Evolutionary conservation across 1,140 invertebrate species (phyloP).

Genomic region (Lethocerus indicus): DNA sequence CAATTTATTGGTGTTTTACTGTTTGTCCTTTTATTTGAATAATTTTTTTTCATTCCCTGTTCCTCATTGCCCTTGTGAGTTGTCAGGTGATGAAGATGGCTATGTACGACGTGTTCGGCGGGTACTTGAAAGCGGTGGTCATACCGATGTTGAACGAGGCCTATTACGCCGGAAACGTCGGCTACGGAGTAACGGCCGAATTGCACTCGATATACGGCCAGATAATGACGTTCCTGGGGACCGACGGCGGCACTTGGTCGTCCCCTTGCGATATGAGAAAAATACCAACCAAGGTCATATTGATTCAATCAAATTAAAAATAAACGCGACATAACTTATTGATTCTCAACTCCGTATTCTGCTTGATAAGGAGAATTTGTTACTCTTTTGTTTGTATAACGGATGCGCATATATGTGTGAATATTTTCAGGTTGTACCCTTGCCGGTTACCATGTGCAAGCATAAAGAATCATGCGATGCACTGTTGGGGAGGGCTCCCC

Average conservation of each 20-base stretch:
- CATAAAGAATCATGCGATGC: conserved; percentile 9
- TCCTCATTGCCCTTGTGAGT: neutral
- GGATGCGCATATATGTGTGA: no score
- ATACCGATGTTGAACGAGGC: conserved; percentile 16
- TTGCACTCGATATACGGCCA: conserved; percentile 8
- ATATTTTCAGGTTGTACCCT: conserved; percentile 4
- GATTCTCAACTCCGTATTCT: neutral
- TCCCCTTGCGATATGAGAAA: conserved; percentile 7
- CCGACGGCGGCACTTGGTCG: conserved; percentile 15
- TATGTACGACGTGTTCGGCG: conserved; percentile 15
- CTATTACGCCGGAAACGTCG: conserved; percentile 18
- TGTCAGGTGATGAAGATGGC: conserved; percentile 6
- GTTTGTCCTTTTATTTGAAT: no score
- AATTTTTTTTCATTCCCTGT: no score
- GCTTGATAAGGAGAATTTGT: neutral
- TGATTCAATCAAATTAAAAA: neutral
- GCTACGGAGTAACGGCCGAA: conserved; percentile 7
- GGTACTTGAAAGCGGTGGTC: conserved; percentile 15
- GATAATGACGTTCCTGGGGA: conserved; percentile 14
- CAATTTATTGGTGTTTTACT: no score
- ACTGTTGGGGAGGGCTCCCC: no score
- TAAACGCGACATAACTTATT: neutral
- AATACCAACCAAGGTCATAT: conserved; percentile 11
- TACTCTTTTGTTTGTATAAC: no score
- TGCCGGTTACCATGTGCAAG: conserved; percentile 6